These are phyloP conservation scores for Ashinkailepas kermadecensis DNA, from an alignment of 2,888 invertebrate species.

Conservation along the genomic window DNA sequence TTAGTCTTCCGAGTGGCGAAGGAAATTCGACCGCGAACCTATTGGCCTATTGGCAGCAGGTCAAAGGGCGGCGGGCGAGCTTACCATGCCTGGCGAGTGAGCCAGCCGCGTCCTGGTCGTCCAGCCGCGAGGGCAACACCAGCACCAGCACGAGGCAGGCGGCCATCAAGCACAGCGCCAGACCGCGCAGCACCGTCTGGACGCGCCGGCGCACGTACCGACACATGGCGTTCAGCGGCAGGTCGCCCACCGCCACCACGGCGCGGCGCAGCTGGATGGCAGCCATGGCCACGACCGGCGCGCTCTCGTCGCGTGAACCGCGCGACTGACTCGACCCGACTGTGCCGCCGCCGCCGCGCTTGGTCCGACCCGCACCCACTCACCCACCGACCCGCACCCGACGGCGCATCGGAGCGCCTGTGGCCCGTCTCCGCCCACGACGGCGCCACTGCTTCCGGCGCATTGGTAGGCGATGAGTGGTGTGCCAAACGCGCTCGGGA, in stretches of 20 bases:
- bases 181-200: neutral
- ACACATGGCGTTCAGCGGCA: neutral
- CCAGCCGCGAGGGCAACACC: neutral
- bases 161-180: neutral
- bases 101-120: neutral
- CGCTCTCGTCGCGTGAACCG: too few species aligned
- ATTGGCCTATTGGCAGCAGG: neutral
- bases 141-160: neutral
- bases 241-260: neutral
- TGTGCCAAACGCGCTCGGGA: too few species aligned
- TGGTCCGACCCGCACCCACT: too few species aligned
- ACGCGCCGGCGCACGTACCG: neutral
- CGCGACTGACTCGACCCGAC: too few species aligned
- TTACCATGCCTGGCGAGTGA: too few species aligned
- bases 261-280: neutral
- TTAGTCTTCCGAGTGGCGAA: too few species aligned
- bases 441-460: too few species aligned
- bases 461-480: too few species aligned
- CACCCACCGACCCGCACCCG: too few species aligned
- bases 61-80: neutral
- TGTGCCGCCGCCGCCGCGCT: too few species aligned
- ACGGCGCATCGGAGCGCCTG: too few species aligned
- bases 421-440: too few species aligned
- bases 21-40: neutral
- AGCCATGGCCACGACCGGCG: neutral